These are phyloP conservation scores for Drosophila setifemur DNA, from an alignment of 1,140 invertebrate genomes.

Conservation along the genomic window DNA sequence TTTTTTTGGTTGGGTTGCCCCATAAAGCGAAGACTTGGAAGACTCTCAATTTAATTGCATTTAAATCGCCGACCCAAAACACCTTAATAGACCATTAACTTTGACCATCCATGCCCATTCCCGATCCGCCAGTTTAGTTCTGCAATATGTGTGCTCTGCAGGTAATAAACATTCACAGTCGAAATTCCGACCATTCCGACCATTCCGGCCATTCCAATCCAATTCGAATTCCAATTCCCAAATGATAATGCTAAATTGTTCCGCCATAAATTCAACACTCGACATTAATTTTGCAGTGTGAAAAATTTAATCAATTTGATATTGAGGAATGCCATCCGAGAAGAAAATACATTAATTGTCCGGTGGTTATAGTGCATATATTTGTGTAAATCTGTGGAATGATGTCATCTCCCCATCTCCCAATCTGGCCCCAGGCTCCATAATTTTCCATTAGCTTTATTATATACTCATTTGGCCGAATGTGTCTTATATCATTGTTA, in stretches of 20 bases:
- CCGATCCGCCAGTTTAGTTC: constrained; percentile 28
- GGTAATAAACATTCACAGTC: constrained; percentile 63
- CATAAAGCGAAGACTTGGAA: constrained; percentile 40
- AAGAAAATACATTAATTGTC: constrained; percentile 8
- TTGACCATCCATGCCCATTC: constrained; percentile 1
- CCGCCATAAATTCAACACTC: constrained; percentile 40
- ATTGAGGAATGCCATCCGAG: constrained; percentile 22
- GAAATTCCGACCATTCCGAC: constrained; percentile 28
- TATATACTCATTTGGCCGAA: constrained; percentile 75
- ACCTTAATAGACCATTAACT: constrained; percentile 73
- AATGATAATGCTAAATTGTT: constrained; percentile 38
- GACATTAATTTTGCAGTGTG: constrained; percentile 20
- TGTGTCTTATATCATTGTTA: constrained; percentile 78
- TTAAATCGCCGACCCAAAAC: constrained; percentile 60
- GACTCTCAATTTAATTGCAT: constrained; percentile 69
- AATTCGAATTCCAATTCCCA: too few relatives aligned
- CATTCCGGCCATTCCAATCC: constrained; percentile 43
- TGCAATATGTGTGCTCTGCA: constrained; percentile 44
- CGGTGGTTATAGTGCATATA: neutral
- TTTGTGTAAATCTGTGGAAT: neutral
- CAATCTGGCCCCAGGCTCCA: constrained; percentile 9
- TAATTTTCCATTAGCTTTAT: constrained; percentile 80
- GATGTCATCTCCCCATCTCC: neutral
- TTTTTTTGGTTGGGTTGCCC: constrained; percentile 5
- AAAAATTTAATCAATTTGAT: constrained; percentile 64